phyloP scores from a whole-genome alignment of 2,888 invertebrate species.

The Flexamia atlantica region DNA sequence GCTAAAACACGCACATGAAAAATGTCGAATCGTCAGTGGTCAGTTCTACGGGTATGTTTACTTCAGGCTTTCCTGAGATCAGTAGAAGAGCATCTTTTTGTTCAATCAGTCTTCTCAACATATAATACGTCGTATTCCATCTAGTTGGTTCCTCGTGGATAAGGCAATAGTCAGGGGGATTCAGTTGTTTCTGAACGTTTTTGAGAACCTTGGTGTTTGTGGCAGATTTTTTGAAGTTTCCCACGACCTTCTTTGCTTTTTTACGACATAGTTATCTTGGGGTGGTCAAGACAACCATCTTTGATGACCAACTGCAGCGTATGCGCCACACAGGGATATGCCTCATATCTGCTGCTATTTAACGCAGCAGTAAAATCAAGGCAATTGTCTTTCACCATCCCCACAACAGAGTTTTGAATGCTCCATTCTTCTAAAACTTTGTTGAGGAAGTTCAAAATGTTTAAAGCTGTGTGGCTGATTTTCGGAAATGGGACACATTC shows the following conservation, averaged over 20 bases:
- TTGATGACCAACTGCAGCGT: slow-evolving; percentile 2
- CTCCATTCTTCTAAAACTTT: not conserved
- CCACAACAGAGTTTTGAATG: not conserved
- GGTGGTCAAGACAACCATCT: slow-evolving; percentile 20
- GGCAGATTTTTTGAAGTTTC: not conserved
- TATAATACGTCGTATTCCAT: slow-evolving; percentile 33
- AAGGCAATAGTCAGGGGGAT: not conserved
- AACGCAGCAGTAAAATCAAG: slow-evolving; percentile 20
- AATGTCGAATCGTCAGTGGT: slow-evolving; percentile 5
- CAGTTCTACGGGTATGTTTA: not conserved
- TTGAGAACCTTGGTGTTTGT: not conserved
- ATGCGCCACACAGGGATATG: not conserved
- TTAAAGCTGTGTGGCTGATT: slow-evolving; percentile 20
- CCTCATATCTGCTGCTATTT: not conserved
- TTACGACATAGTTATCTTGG: not conserved
- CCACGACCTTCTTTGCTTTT: slow-evolving; percentile 27
- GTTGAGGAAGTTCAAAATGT: not conserved
- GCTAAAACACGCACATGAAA: no score
- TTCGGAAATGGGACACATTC: slow-evolving; percentile 33
- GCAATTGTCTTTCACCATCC: not conserved
- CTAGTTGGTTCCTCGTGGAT: slow-evolving; percentile 16
- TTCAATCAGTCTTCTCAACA: not conserved
- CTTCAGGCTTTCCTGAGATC: not conserved
- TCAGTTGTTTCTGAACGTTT: not conserved
- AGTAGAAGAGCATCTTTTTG: slow-evolving; percentile 33